phyloP scores from a whole-genome alignment of 2,113 vertebrate genomes.

The Pyrgilauda ruficollis region DNA sequence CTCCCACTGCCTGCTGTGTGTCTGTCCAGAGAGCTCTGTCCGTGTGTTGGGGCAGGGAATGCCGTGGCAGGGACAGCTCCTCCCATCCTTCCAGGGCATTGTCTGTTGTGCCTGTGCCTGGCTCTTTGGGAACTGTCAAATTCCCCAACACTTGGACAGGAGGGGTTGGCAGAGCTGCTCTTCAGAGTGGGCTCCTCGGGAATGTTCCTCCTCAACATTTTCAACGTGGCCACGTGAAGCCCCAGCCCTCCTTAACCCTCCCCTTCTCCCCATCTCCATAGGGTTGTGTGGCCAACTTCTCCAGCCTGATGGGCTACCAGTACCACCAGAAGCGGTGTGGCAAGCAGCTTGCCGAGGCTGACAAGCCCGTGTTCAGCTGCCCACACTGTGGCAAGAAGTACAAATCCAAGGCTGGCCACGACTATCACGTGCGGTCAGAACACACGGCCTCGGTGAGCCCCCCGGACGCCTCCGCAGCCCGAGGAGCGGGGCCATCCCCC shows the following conservation, averaged over 20 bases:
- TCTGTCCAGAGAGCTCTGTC: neutral
- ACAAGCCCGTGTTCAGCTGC: conserved; percentile 87
- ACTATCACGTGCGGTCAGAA: conserved; percentile 91
- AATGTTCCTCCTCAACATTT: neutral
- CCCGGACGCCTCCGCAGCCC: neutral
- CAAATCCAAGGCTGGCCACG: conserved; percentile 91
- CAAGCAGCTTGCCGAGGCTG: conserved; percentile 81
- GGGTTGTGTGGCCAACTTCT: conserved; percentile 91
- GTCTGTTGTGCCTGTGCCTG: fast-evolving
- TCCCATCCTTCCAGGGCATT: neutral
- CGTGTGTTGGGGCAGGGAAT: neutral
- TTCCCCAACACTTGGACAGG: fast-evolving
- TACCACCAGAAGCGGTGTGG: conserved; percentile 95
- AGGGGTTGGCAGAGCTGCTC: fast-evolving
- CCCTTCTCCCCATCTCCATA: conserved; percentile 50
- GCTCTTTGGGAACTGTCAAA: neutral
- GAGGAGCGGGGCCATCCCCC: conserved; percentile 19
- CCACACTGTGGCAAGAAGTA: conserved; percentile 89
- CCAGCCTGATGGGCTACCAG: conserved; percentile 95
- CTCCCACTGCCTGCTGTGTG: neutral
- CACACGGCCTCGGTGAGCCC: conserved; percentile 72
- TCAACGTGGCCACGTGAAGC: fast-evolving
- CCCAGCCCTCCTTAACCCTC: neutral
- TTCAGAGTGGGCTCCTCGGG: neutral
- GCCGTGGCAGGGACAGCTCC: neutral